Percentiles rank a stretch among this genome's conserved stretches.
Conservation (phyloP, 1,140 invertebrate species). For the Cryptotermes secundus region DNA sequence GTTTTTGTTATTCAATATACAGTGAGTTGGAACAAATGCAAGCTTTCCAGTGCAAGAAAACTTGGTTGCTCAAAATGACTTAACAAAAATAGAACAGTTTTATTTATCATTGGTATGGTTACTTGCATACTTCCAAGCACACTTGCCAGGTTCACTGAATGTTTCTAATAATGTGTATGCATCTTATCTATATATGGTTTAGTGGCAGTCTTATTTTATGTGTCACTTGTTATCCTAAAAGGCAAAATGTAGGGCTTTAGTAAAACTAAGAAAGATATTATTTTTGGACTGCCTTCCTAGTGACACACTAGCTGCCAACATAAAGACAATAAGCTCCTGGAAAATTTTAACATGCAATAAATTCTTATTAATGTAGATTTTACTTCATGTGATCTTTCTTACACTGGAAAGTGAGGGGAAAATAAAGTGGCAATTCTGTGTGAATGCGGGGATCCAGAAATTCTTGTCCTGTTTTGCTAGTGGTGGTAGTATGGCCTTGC, state of each 20-base stretch:
- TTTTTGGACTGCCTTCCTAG: constrained; percentile 2
- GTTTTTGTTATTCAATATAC: no score
- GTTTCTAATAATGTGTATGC: neutral
- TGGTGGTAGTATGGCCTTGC: constrained; percentile 27
- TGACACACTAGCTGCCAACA: neutral
- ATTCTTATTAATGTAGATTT: neutral
- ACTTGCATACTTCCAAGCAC: neutral
- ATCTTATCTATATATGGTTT: neutral
- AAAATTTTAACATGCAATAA: neutral
- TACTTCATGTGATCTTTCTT: neutral
- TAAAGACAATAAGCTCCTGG: neutral
- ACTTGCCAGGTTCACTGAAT: neutral
- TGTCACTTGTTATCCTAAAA: neutral
- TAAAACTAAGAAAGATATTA: neutral
- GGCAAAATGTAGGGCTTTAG: neutral
- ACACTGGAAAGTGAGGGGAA: neutral
- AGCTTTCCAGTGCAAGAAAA: neutral
- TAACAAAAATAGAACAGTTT: neutral
- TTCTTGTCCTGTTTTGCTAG: constrained; percentile 17
- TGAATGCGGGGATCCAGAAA: constrained; percentile 18
- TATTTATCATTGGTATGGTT: neutral
- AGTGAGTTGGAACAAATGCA: no score
- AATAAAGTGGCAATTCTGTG: neutral
- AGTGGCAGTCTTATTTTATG: neutral
- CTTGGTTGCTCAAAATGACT: neutral